These are phyloP conservation scores for Ephydatia muelleri DNA, from an alignment of 37 sponge, comb jelly and placozoan species.

Conservation along the genomic window DNA sequence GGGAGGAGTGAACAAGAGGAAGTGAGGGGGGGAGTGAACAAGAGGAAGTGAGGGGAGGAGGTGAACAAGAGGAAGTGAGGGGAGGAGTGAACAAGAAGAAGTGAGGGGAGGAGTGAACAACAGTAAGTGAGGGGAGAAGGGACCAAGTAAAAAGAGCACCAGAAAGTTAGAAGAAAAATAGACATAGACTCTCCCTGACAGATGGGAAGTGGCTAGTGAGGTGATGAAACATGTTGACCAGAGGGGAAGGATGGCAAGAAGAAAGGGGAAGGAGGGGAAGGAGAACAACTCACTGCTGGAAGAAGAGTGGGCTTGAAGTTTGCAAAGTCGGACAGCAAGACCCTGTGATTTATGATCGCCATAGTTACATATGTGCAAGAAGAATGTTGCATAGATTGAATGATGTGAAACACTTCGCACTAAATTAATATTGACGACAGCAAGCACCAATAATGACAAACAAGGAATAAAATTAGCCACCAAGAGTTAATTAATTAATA, in stretches of 20 bases:
- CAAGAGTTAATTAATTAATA: too few relatives aligned
- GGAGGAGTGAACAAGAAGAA: not conserved
- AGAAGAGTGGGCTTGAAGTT: conserved; percentile 89
- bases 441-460: too few relatives aligned
- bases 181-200: not conserved
- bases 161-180: too few relatives aligned
- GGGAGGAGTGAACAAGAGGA: not conserved
- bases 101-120: too few relatives aligned
- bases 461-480: too few relatives aligned
- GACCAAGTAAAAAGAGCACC: not conserved
- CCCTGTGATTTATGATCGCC: conserved; percentile 48
- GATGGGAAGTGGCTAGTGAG: not conserved
- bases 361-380: too few relatives aligned
- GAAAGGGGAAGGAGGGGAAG: not conserved
- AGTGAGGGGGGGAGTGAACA: not conserved
- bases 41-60: not conserved
- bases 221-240: too few relatives aligned
- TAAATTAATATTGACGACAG: too few relatives aligned
- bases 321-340: conserved; percentile 92
- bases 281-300: conserved; percentile 64
- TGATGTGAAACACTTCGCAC: too few relatives aligned
- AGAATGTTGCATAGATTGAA: too few relatives aligned
- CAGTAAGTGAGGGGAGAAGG: not conserved
- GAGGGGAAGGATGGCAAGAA: not conserved
- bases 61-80: not conserved